A percentile compares a stretch with the other conserved stretches of the same genome.
Conservation (phyloP, 2,888 invertebrate species). For the Tryphoninae sp. region DNA sequence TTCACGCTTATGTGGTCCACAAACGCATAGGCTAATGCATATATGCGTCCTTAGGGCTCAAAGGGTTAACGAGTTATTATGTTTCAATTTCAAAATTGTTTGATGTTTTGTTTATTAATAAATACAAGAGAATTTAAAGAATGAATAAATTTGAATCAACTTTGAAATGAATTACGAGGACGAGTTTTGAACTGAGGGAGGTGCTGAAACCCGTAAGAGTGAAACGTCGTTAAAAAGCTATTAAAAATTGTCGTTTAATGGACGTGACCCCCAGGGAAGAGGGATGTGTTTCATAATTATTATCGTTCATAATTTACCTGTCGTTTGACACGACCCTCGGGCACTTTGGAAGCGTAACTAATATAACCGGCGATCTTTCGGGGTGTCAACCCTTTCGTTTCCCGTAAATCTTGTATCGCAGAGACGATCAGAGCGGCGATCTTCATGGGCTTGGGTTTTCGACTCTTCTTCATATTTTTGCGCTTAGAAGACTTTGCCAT, state of each 20-base stretch:
- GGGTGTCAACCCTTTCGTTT: constrained; percentile 73
- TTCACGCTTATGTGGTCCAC: too few species aligned
- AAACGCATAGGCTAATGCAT: too few species aligned
- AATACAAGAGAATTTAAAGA: neutral
- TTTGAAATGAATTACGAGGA: neutral
- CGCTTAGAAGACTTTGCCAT: constrained; percentile 66
- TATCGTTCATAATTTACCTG: constrained; percentile 69
- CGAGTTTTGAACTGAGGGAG: neutral
- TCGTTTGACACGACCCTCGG: constrained; percentile 71
- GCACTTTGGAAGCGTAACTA: constrained; percentile 70
- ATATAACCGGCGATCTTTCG: constrained; percentile 74
- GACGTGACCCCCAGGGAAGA: constrained; percentile 17
- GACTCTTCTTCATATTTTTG: constrained; percentile 53
- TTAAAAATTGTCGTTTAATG: constrained; percentile 31
- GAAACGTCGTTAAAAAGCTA: constrained; percentile 32
- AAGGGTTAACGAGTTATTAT: too few species aligned
- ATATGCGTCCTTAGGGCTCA: too few species aligned
- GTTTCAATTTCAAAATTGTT: too few species aligned
- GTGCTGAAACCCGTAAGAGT: neutral
- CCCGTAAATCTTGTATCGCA: constrained; percentile 74
- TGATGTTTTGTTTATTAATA: too few species aligned
- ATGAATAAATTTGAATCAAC: neutral
- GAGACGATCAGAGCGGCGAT: constrained; percentile 74
- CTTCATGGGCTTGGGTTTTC: constrained; percentile 69
- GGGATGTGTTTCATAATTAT: constrained; percentile 23